Evolutionary conservation across 1,140 invertebrate species (phyloP).

Genomic region (Hycleus phaleratus): DNA sequence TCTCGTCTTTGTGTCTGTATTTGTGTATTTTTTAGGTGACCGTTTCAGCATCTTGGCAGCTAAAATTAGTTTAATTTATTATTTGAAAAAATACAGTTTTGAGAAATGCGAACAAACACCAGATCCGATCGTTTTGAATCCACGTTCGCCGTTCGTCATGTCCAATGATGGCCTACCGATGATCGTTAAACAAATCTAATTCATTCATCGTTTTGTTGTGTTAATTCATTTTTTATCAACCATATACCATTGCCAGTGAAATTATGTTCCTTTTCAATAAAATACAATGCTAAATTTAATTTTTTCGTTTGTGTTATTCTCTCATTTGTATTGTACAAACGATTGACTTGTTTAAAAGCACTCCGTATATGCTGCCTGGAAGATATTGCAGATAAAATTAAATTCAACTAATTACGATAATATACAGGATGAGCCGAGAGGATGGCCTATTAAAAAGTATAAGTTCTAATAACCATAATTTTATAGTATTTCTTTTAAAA

Average conservation of each 20-base stretch:
- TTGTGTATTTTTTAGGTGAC: neutral
- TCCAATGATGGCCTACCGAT: neutral
- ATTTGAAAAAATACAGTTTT: neutral
- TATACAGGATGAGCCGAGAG: too few species aligned
- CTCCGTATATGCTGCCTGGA: slow-evolving; percentile 31
- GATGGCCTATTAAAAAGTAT: too few species aligned
- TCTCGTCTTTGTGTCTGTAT: neutral
- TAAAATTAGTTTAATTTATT: slow-evolving; percentile 2
- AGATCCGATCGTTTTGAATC: neutral
- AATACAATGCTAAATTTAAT: slow-evolving; percentile 45
- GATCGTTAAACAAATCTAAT: neutral
- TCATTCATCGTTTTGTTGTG: too few species aligned
- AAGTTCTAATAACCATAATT: too few species aligned
- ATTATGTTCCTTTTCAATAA: slow-evolving; percentile 47
- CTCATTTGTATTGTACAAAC: slow-evolving; percentile 18
- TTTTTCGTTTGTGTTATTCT: slow-evolving; percentile 39
- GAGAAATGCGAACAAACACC: neutral
- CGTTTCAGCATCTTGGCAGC: neutral
- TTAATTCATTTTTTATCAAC: slow-evolving; percentile 13
- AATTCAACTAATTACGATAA: too few species aligned
- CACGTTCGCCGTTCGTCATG: neutral
- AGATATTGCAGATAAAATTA: slow-evolving; percentile 6
- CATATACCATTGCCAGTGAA: slow-evolving; percentile 49
- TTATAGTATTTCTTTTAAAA: too few species aligned
- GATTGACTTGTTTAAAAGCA: slow-evolving; percentile 20